Conservation (phyloP, 1,140 invertebrate species). For the Tenebrio molitor region DNA sequence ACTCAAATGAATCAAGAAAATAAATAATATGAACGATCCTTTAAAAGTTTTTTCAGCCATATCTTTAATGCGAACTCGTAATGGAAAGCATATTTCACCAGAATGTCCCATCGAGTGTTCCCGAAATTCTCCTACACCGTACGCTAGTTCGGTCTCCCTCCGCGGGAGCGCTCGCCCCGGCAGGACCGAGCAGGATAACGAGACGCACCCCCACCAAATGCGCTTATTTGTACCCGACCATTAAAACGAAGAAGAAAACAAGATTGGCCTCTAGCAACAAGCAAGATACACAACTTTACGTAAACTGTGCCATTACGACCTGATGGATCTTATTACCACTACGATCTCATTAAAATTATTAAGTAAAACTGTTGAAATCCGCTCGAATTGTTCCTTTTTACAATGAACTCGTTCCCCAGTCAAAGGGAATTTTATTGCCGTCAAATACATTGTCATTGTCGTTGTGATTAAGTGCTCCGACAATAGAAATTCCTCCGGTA, state of each 20-base stretch:
- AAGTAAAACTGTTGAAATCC: conserved; percentile 12
- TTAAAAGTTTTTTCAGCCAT: conserved; percentile 62
- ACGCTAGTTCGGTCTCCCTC: conserved; percentile 8
- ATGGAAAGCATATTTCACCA: conserved; percentile 63
- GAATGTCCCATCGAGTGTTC: conserved; percentile 60
- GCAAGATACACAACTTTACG: conserved; percentile 43
- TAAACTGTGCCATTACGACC: conserved; percentile 41
- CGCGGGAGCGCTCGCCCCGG: background rate
- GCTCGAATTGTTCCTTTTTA: background rate
- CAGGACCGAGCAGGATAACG: conserved; percentile 18
- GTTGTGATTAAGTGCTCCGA: background rate
- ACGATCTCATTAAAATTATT: conserved; percentile 33
- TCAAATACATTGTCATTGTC: background rate
- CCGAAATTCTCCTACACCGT: conserved; percentile 28
- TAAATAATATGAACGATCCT: conserved; percentile 60
- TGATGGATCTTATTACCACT: conserved; percentile 30
- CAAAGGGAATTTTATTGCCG: background rate
- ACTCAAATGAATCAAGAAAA: conserved; percentile 59
- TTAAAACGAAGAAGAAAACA: conserved; percentile 49
- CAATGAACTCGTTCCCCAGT: background rate
- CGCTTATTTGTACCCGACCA: conserved; percentile 45
- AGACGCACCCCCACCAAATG: conserved; percentile 34
- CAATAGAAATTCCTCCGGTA: background rate
- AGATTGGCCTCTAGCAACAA: conserved; percentile 49
- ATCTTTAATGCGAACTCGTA: conserved; percentile 63